Evolutionary conservation across 1,140 invertebrate genomes (phyloP), one percentile per base, ranked within the genome.

Genomic region (Luehdorfia chinensis): DNA sequence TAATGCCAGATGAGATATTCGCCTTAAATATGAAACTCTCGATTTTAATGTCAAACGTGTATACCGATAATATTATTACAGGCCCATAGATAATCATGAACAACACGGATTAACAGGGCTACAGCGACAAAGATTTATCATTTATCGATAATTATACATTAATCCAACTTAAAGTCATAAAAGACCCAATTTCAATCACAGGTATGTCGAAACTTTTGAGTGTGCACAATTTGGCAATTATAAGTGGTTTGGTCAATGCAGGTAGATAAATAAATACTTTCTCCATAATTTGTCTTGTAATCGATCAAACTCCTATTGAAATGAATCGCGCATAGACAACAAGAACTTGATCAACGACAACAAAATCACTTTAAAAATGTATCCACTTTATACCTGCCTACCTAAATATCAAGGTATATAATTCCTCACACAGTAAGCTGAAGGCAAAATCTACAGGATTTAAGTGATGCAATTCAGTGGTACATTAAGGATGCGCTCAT

Each of bases 181-280:
- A 28, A 14, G 37, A 28, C 25, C 37, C 14, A 43, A 43, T 43
- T 43, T 28, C 4, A 16, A 41, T 15, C 37, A 15, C 6, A 7
- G 13, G 21, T 11, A 28, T 43, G 25, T 43, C 39, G 39, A 43
- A 43, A 30, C 25, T 4, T 1, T 5, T 36, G n/a, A n/a, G n/a
- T n/a, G n/a, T n/a, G n/a, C n/a, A n/a, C n/a, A 43, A 11, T 43
- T 43, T 28, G 30, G 39, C 39, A 43, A 43, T 43, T 43, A 43
- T 43, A 41, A 43, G 39, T 28, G 39, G 13, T 28, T 28, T 30
- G 11, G 14, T 27, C 16, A 41, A 16, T 28, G 7, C 15, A 18
- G 14, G n/a, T 14, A 30, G 25, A 14, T 43, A 28, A 25, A 43
- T 43, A 43, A 43, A 9, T n/a, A 30, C 39, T 43, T 43, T 43